These are phyloP conservation scores for Trichonephila inaurata DNA, from an alignment of 1,140 invertebrate genomes.

Conservation along the genomic window DNA sequence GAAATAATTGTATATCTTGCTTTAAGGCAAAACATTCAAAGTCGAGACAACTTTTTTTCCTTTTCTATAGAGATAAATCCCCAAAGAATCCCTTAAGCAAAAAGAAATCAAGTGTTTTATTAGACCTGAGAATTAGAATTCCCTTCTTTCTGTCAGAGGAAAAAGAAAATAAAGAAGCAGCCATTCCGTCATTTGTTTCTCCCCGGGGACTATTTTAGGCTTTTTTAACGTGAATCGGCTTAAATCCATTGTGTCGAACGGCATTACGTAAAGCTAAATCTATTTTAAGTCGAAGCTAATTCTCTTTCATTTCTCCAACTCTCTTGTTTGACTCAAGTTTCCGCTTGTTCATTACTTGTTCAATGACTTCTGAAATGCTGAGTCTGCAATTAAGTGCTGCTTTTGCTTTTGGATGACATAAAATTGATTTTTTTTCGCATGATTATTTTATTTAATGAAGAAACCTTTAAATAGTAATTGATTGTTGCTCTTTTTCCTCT, in stretches of 20 bases:
- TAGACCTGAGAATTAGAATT: slow-evolving; percentile 31
- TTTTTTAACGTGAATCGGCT: slow-evolving; percentile 6
- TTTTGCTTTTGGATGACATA: neutral
- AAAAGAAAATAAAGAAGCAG: neutral
- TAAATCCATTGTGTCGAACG: neutral
- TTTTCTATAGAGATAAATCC: neutral
- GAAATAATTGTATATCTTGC: neutral
- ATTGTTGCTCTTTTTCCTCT: neutral
- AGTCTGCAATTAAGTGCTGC: slow-evolving; percentile 1
- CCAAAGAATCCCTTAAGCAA: neutral
- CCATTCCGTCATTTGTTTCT: slow-evolving; percentile 15
- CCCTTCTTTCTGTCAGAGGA: slow-evolving; percentile 3
- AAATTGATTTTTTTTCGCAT: neutral
- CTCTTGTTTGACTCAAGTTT: slow-evolving; percentile 47
- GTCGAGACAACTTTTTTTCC: neutral
- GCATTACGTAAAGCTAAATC: slow-evolving; percentile 35
- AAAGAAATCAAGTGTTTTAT: slow-evolving; percentile 29
- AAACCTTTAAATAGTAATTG: neutral
- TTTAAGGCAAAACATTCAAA: neutral
- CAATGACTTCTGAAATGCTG: slow-evolving; percentile 11
- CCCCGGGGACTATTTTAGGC: neutral
- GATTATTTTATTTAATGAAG: neutral
- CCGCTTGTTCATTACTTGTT: slow-evolving; percentile 45
- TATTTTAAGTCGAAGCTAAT: slow-evolving; percentile 46
- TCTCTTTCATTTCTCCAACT: neutral